Percentiles rank a stretch among this genome's conserved stretches.
Conservation (phyloP, 2,888 invertebrate genomes). For the Branchellion lobata region DNA sequence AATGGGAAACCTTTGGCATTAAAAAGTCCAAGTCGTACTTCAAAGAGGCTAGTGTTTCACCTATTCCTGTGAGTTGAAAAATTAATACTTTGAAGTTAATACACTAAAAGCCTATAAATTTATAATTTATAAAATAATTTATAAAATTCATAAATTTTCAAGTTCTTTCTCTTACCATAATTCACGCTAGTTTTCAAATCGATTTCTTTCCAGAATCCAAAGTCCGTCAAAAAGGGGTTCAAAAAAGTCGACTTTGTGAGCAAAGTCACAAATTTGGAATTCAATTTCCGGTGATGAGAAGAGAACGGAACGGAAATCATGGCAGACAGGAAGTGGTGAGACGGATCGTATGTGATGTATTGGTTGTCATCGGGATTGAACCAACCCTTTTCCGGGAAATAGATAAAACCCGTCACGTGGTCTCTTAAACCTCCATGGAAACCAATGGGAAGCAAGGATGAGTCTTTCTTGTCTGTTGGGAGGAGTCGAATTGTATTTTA, state of each 20-base stretch:
- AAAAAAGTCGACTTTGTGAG: not conserved
- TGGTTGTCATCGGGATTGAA: conserved; percentile 8
- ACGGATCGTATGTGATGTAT: conserved; percentile 7
- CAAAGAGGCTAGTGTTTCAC: not conserved
- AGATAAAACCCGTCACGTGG: not conserved
- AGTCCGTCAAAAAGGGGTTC: not conserved
- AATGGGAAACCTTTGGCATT: not conserved
- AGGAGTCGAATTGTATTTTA: too few relatives aligned
- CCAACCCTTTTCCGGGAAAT: conserved; percentile 8
- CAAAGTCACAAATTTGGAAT: not conserved
- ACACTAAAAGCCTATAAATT: too few relatives aligned
- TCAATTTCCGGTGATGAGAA: not conserved
- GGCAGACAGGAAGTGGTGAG: not conserved
- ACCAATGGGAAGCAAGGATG: not conserved
- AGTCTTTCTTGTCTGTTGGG: too few relatives aligned
- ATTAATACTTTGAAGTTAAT: too few relatives aligned
- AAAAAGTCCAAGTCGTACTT: not conserved
- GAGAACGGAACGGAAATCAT: not conserved
- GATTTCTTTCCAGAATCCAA: conserved; percentile 8
- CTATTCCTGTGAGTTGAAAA: not conserved
- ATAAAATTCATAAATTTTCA: too few relatives aligned
- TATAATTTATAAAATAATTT: too few relatives aligned
- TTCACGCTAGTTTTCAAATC: not conserved
- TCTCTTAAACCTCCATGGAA: not conserved
- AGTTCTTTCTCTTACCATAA: not conserved